Percentiles rank a stretch among this genome's conserved stretches.
These are phyloP conservation scores for Dendroctonus ponderosae DNA, from an alignment of 1,140 invertebrate species.

Conservation along the genomic window DNA sequence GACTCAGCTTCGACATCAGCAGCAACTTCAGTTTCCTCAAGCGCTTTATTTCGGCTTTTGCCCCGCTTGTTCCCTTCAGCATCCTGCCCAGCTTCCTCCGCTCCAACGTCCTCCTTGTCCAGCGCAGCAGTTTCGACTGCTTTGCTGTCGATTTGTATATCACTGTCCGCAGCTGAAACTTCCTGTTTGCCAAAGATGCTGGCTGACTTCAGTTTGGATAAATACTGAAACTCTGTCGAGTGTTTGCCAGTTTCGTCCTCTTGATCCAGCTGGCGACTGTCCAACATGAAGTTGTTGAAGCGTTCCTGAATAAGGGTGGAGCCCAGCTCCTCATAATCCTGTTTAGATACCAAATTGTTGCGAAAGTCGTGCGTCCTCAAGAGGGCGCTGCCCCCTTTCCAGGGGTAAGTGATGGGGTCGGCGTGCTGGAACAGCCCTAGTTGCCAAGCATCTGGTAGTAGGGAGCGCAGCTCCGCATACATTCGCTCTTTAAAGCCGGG, in stretches of 20 bases:
- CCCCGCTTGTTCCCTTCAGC: not conserved
- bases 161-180: not conserved
- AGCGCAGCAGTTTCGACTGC: not conserved
- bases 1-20: not conserved
- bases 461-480: constrained; percentile 73
- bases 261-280: constrained; percentile 22
- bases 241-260: constrained; percentile 5
- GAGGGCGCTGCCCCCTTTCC: constrained; percentile 80
- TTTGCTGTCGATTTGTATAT: not conserved
- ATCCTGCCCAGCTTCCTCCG: constrained; percentile 1
- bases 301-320: constrained; percentile 43
- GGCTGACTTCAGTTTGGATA: constrained; percentile 24
- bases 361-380: constrained; percentile 73
- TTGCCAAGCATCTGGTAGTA: constrained; percentile 73
- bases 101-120: not conserved
- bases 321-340: constrained; percentile 88
- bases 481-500: constrained; percentile 82
- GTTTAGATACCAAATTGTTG: constrained; percentile 71
- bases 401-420: constrained; percentile 80
- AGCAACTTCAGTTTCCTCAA: constrained; percentile 1
- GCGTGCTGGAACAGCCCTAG: constrained; percentile 71
- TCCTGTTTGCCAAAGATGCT: constrained; percentile 37
- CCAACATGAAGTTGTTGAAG: constrained; percentile 43
- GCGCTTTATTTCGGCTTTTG: not conserved
- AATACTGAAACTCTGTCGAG: constrained; percentile 19